phyloP scores from a whole-genome alignment of 2,888 invertebrate genomes.

The Steinernema scapterisci region DNA sequence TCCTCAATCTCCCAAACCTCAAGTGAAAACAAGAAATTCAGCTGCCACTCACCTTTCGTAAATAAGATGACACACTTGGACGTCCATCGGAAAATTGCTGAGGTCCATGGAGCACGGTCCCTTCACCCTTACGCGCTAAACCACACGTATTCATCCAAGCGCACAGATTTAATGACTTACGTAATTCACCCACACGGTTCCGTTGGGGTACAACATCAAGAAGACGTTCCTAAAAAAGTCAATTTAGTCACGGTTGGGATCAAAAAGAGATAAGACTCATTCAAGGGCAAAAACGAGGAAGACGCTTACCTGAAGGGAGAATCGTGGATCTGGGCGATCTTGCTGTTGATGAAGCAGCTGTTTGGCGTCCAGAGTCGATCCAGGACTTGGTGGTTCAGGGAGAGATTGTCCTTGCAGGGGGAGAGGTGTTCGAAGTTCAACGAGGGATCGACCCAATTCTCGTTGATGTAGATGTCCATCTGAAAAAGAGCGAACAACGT shows the following conservation, averaged over 20 bases:
- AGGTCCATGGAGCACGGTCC: constrained; percentile 64
- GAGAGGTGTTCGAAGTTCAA: constrained; percentile 62
- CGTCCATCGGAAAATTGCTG: constrained; percentile 64
- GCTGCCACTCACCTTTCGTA: constrained; percentile 55
- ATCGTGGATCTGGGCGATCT: constrained; percentile 65
- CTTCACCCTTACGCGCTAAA: constrained; percentile 64
- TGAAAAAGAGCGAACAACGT: constrained; percentile 34
- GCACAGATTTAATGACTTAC: constrained; percentile 44
- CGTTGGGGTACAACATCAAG: constrained; percentile 64
- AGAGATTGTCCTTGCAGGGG: constrained; percentile 67
- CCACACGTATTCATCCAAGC: constrained; percentile 10
- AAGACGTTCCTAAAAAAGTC: constrained; percentile 57
- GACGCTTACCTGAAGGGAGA: constrained; percentile 64
- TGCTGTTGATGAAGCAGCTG: constrained; percentile 64
- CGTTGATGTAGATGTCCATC: constrained; percentile 68
- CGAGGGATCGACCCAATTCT: constrained; percentile 63
- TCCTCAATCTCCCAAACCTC: constrained; percentile 30
- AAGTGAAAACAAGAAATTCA: not conserved
- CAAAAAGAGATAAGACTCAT: not conserved
- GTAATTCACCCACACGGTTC: constrained; percentile 66
- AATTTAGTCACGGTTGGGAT: not conserved
- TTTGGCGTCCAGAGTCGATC: constrained; percentile 48
- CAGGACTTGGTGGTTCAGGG: constrained; percentile 64
- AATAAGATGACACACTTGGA: constrained; percentile 61
- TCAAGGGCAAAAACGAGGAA: not conserved